These are phyloP conservation scores for Barypeithes pellucidus DNA, from an alignment of 2,888 invertebrate species.

Conservation along the genomic window DNA sequence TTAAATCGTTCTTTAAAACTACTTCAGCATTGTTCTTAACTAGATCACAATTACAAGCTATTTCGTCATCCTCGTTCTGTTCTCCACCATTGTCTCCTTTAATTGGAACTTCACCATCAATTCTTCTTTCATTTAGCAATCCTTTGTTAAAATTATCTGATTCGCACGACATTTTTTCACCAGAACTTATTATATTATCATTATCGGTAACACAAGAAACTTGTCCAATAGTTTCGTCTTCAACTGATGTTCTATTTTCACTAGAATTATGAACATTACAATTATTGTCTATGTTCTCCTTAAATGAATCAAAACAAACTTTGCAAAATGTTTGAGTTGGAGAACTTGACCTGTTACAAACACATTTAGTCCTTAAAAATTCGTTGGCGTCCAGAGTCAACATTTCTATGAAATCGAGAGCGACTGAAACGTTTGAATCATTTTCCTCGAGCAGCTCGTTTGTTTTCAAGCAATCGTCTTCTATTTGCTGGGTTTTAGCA, in stretches of 20 bases:
- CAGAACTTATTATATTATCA: constrained; percentile 3
- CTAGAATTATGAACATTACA: not conserved
- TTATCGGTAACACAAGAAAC: not conserved
- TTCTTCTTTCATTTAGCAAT: constrained; percentile 33
- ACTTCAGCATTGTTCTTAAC: constrained; percentile 1
- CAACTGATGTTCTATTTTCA: not conserved
- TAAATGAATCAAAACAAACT: constrained; percentile 40
- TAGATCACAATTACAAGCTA: not conserved
- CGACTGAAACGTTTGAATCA: not conserved
- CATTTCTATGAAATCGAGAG: constrained; percentile 50
- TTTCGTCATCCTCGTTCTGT: constrained; percentile 20
- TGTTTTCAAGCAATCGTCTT: constrained; percentile 4
- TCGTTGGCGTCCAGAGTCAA: constrained; percentile 45
- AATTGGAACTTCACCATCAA: constrained; percentile 13
- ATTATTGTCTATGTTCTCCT: constrained; percentile 15
- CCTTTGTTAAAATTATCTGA: constrained; percentile 29
- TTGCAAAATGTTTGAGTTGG: constrained; percentile 35
- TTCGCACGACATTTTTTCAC: constrained; percentile 20
- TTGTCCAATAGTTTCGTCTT: not conserved
- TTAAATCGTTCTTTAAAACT: not conserved
- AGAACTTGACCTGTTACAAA: constrained; percentile 17
- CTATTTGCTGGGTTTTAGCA: not conserved
- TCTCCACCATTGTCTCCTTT: constrained; percentile 27
- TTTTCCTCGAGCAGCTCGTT: not conserved
- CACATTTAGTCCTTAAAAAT: constrained; percentile 45